These are phyloP conservation scores for Lagopus muta DNA, from an alignment of 2,113 vertebrate species.

Conservation along the genomic window DNA sequence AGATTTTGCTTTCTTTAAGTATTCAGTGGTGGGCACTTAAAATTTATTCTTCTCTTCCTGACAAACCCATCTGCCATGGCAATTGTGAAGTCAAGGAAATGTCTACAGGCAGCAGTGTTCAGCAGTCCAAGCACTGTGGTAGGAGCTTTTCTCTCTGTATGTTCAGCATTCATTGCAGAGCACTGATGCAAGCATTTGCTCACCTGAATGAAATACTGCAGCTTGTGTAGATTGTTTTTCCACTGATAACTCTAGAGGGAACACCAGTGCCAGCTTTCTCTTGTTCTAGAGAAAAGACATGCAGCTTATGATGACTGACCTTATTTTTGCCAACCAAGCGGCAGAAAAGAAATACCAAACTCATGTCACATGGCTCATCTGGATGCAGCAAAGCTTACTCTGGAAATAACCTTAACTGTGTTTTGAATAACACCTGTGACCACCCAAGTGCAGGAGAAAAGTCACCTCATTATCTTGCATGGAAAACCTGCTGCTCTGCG, in stretches of 20 bases:
- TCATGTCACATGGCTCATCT: not conserved
- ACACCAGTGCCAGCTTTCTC: not conserved
- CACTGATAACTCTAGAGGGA: not conserved
- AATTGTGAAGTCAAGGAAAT: not conserved
- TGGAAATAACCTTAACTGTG: not conserved
- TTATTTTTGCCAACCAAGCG: rapidly evolving
- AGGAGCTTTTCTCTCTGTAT: not conserved
- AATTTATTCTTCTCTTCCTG: not conserved
- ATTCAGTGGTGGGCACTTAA: not conserved
- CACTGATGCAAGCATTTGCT: not conserved
- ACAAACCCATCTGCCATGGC: not conserved
- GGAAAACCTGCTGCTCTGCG: slow-evolving; percentile 20
- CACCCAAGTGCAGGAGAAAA: not conserved
- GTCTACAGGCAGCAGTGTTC: rapidly evolving
- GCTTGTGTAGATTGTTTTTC: not conserved
- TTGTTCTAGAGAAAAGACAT: not conserved
- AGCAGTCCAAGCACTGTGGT: not conserved
- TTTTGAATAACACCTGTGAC: not conserved
- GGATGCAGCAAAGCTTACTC: not conserved
- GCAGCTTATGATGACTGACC: not conserved
- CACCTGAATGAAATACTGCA: not conserved
- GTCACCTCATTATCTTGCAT: not conserved
- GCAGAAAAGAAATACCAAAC: not conserved
- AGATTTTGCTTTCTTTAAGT: not conserved
- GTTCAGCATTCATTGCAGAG: not conserved